Conservation (phyloP, 2,888 invertebrate species). For the Hybos culiciformis region DNA sequence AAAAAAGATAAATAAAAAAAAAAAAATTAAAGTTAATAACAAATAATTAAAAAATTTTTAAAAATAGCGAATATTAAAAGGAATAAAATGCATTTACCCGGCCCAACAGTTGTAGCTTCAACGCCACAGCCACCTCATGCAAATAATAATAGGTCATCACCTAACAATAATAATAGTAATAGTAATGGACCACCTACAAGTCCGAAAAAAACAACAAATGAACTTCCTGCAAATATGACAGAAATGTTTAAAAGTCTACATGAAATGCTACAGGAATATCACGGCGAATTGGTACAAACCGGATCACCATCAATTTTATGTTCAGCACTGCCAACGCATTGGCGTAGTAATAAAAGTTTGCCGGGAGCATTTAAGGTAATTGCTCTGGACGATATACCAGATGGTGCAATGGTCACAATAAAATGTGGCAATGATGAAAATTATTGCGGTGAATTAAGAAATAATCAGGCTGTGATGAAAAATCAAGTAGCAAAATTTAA, state of each 20-base stretch:
- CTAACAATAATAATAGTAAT: conserved; percentile 21
- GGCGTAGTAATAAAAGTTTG: conserved; percentile 95
- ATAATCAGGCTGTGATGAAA: conserved; percentile 89
- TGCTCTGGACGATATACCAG: conserved; percentile 80
- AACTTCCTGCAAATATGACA: conserved; percentile 48
- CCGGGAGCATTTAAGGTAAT: conserved; percentile 95
- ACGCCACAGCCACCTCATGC: conserved; percentile 6
- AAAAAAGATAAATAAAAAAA: not conserved
- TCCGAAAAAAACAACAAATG: conserved; percentile 23
- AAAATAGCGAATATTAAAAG: not conserved
- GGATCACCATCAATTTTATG: conserved; percentile 93
- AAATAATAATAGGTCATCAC: conserved; percentile 17
- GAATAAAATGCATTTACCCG: conserved; percentile 30
- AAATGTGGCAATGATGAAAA: conserved; percentile 98
- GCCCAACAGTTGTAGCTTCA: conserved; percentile 30
- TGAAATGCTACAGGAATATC: conserved; percentile 72
- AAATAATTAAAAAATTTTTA: not conserved
- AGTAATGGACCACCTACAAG: conserved; percentile 25
- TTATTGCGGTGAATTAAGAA: conserved; percentile 86
- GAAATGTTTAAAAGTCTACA: conserved; percentile 62
- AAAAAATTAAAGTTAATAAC: not conserved
- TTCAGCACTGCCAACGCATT: conserved; percentile 85
- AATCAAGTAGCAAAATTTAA: conserved; percentile 98
- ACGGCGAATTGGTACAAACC: conserved; percentile 86
- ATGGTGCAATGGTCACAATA: conserved; percentile 88